Conservation (phyloP, 2,888 invertebrate species). For the Physocephala rufipes region DNA sequence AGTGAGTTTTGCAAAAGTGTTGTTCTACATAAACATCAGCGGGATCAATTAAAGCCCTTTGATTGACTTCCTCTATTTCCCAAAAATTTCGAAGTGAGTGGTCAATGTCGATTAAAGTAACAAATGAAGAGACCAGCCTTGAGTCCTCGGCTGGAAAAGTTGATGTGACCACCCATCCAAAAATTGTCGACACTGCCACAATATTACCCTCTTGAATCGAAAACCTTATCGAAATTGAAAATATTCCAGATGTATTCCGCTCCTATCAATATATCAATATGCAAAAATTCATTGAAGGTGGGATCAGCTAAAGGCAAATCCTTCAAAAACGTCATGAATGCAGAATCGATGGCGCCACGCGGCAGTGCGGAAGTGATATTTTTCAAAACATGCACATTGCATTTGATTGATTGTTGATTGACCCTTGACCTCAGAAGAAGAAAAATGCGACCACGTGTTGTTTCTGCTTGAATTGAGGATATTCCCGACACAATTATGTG, state of each 20-base stretch:
- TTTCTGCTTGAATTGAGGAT: slow-evolving; percentile 30
- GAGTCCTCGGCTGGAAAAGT: neutral
- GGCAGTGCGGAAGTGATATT: slow-evolving; percentile 23
- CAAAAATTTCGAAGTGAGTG: slow-evolving; percentile 26
- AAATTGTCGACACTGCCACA: slow-evolving; percentile 31
- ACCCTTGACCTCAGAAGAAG: slow-evolving; percentile 19
- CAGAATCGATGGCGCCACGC: neutral
- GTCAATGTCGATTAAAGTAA: slow-evolving; percentile 26
- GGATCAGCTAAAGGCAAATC: slow-evolving; percentile 30
- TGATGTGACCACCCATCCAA: slow-evolving; percentile 34
- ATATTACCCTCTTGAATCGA: slow-evolving; percentile 20
- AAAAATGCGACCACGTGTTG: slow-evolving; percentile 27
- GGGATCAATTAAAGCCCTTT: neutral
- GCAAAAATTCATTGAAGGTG: slow-evolving; percentile 17
- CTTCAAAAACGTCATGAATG: neutral
- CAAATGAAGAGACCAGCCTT: slow-evolving; percentile 26
- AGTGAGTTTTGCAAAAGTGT: neutral
- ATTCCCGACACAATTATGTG: slow-evolving; percentile 26
- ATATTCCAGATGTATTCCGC: slow-evolving; percentile 26
- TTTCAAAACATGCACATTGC: slow-evolving; percentile 27
- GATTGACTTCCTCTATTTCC: slow-evolving; percentile 25
- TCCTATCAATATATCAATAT: slow-evolving; percentile 26
- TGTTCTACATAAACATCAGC: slow-evolving; percentile 21
- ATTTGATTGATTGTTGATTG: slow-evolving; percentile 18
- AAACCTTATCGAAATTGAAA: neutral